A percentile compares a stretch with the other conserved stretches of the same genome.
Conservation (phyloP, 2,797 vertebrate species). For the Rhadinocentrus ornatus region DNA sequence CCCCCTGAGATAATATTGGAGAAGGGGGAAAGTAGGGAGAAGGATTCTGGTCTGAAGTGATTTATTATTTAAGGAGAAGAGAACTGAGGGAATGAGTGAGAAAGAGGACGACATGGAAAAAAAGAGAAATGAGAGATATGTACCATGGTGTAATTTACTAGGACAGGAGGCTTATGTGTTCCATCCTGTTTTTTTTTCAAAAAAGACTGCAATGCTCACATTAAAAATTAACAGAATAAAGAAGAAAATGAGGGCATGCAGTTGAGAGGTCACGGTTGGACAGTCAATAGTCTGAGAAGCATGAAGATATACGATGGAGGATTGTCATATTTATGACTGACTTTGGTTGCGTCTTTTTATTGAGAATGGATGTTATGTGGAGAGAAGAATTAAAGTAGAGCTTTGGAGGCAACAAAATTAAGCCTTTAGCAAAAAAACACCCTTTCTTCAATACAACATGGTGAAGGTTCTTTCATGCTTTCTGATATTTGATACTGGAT, state of each 20-base stretch:
- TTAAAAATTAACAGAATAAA: constrained; percentile 72
- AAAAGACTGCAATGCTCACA: constrained; percentile 64
- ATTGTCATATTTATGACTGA: background rate
- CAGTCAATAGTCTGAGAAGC: constrained; percentile 30
- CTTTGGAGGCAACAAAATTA: too few relatives aligned
- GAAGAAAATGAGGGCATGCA: constrained; percentile 33
- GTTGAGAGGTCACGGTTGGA: constrained; percentile 44
- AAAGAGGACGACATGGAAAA: constrained; percentile 30
- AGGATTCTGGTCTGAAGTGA: constrained; percentile 61
- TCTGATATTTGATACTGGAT: too few relatives aligned
- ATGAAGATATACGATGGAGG: constrained; percentile 21
- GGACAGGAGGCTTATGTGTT: constrained; percentile 47
- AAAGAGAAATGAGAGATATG: constrained; percentile 33
- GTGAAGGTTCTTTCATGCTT: too few relatives aligned
- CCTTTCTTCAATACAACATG: too few relatives aligned
- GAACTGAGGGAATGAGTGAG: constrained; percentile 24
- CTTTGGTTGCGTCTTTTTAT: background rate
- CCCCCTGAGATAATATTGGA: constrained; percentile 41
- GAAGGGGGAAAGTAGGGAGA: constrained; percentile 27
- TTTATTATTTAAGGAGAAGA: constrained; percentile 72
- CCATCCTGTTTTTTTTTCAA: constrained; percentile 29
- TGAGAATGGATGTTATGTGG: background rate
- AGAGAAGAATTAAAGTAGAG: background rate
- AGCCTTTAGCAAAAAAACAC: too few relatives aligned
- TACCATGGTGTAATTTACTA: constrained; percentile 49